Percentiles rank a stretch among this genome's conserved stretches.
Evolutionary conservation across 2,113 vertebrate genomes (phyloP).

Genomic region (Azemiops feae): DNA sequence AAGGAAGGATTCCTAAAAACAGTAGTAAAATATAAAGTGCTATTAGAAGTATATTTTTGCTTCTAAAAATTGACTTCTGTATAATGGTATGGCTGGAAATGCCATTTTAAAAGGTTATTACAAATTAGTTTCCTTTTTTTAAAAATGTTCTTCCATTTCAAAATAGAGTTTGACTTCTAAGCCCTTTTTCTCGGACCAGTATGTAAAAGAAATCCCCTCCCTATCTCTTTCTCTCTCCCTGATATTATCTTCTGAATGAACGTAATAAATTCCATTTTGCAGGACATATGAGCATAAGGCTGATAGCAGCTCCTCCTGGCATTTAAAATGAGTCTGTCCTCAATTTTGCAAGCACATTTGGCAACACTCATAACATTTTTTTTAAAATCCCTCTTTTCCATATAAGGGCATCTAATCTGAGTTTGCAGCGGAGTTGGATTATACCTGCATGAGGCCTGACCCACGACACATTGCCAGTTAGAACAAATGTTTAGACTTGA

Average conservation of each 20-base stretch:
- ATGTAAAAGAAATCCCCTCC: conserved; percentile 5
- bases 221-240: neutral
- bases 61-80: conserved; percentile 4
- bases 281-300: neutral
- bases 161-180: conserved; percentile 18
- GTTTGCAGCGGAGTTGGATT: neutral
- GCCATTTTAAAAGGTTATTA: conserved; percentile 30
- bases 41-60: conserved; percentile 1
- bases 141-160: conserved; percentile 33
- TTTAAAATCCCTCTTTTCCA: neutral
- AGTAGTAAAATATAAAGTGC: conserved; percentile 16
- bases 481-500: neutral
- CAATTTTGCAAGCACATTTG: neutral
- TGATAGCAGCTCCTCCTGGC: neutral
- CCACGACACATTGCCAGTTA: neutral
- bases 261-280: conserved; percentile 15
- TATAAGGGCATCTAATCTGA: neutral
- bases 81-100: conserved; percentile 9
- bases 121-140: conserved; percentile 21
- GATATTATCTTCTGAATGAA: conserved; percentile 4
- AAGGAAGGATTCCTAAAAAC: neutral
- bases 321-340: conserved; percentile 24
- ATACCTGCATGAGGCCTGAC: neutral
- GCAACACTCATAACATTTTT: neutral
- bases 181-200: neutral